Evolutionary conservation across 2,888 invertebrate species (phyloP).

Genomic region (Dryobota labecula): DNA sequence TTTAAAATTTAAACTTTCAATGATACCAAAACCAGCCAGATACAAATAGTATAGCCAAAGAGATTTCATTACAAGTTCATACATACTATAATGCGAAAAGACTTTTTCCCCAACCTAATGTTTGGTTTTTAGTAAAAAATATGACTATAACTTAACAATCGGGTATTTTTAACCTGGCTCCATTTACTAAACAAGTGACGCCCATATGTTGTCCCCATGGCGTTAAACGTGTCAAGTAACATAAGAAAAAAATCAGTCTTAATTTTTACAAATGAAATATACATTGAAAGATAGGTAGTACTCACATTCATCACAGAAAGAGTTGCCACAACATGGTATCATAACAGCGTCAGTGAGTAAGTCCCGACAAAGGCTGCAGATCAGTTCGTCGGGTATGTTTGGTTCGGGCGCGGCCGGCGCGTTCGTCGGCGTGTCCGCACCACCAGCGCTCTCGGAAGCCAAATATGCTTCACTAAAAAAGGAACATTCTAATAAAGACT

Average conservation of each 20-base stretch:
- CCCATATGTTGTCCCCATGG: no score
- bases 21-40: no score
- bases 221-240: no score
- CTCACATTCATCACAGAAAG: constrained; percentile 99
- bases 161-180: no score
- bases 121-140: no score
- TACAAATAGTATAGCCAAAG: no score
- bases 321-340: constrained; percentile 99
- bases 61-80: no score
- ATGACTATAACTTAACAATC: no score
- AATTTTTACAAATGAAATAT: background rate
- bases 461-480: constrained; percentile 94
- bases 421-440: constrained; percentile 89
- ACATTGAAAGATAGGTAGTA: background rate
- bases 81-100: no score
- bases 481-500: constrained; percentile 7
- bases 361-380: constrained; percentile 98
- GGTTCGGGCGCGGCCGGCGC: constrained; percentile 93
- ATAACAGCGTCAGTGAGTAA: constrained; percentile 98
- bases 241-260: background rate
- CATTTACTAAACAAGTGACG: no score
- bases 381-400: constrained; percentile 96
- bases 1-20: no score
- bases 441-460: constrained; percentile 91
- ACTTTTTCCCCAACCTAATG: no score